phyloP scores from a whole-genome alignment of 2,113 vertebrate genomes.

The Salvelinus namaycush region DNA sequence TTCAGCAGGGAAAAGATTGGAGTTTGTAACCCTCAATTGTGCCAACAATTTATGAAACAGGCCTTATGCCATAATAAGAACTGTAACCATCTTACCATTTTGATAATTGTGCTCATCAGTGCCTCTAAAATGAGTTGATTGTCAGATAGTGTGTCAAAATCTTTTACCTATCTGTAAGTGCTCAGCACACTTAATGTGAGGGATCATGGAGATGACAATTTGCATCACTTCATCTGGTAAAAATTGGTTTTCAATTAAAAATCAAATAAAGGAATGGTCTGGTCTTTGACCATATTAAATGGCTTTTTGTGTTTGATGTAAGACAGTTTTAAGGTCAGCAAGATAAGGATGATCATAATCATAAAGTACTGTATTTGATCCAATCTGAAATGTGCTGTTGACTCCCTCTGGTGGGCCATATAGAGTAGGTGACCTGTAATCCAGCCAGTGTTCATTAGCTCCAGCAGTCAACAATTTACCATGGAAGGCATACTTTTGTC shows the following conservation, averaged over 20 bases:
- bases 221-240: neutral
- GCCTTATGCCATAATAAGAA: neutral
- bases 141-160: neutral
- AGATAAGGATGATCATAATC: neutral
- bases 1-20: neutral
- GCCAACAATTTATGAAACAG: no score
- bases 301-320: conserved; percentile 17
- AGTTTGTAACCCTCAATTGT: no score
- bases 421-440: conserved; percentile 16
- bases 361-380: conserved; percentile 10
- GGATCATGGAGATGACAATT: neutral
- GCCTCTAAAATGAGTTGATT: neutral
- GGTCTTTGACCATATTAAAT: conserved; percentile 27
- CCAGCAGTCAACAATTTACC: conserved; percentile 6
- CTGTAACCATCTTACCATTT: neutral
- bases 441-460: conserved; percentile 6
- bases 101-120: neutral
- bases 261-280: conserved; percentile 21
- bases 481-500: neutral
- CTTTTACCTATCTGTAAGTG: neutral
- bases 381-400: conserved; percentile 7
- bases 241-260: neutral
- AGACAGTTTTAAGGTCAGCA: neutral
- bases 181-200: neutral
- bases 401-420: conserved; percentile 61